A percentile compares a stretch with the other conserved stretches of the same genome.
Conservation (phyloP, 2,797 vertebrate genomes). For the Synanceia verrucosa region DNA sequence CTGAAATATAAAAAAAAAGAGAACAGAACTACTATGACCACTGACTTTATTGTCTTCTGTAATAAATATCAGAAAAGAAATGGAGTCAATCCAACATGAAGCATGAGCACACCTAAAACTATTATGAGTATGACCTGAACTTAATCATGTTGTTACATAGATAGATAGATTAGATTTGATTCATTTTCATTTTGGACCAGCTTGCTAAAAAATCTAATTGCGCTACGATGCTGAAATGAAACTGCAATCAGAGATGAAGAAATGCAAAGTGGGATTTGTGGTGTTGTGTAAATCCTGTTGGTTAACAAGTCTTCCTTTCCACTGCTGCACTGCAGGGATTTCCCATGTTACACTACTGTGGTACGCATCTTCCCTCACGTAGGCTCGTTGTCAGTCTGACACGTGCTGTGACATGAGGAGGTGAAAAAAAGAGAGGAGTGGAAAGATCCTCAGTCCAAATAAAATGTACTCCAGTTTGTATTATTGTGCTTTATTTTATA, state of each 20-base stretch:
- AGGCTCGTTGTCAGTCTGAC: constrained; percentile 28
- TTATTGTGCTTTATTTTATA: not conserved
- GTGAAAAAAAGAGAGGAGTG: not conserved
- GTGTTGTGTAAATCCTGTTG: constrained; percentile 1
- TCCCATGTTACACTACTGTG: constrained; percentile 44
- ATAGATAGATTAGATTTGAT: not conserved
- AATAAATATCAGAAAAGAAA: not conserved
- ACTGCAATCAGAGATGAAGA: not conserved
- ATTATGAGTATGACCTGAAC: not conserved
- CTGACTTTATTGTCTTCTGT: not conserved
- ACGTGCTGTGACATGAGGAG: constrained; percentile 24
- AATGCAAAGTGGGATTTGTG: not conserved
- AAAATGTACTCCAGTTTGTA: not conserved
- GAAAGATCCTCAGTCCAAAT: not conserved
- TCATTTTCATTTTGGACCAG: too few species aligned
- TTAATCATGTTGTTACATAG: not conserved
- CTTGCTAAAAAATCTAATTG: not conserved
- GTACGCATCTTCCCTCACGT: constrained; percentile 65
- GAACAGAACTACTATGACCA: too few species aligned
- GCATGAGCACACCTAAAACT: not conserved
- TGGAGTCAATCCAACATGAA: not conserved
- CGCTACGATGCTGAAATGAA: not conserved
- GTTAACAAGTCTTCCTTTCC: constrained; percentile 3
- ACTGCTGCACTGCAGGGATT: constrained; percentile 56
- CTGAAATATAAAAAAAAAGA: not conserved